A percentile compares a stretch with the other conserved stretches of the same genome.
Evolutionary conservation across 2,888 invertebrate genomes (phyloP).

Genomic region (Myathropa florea): DNA sequence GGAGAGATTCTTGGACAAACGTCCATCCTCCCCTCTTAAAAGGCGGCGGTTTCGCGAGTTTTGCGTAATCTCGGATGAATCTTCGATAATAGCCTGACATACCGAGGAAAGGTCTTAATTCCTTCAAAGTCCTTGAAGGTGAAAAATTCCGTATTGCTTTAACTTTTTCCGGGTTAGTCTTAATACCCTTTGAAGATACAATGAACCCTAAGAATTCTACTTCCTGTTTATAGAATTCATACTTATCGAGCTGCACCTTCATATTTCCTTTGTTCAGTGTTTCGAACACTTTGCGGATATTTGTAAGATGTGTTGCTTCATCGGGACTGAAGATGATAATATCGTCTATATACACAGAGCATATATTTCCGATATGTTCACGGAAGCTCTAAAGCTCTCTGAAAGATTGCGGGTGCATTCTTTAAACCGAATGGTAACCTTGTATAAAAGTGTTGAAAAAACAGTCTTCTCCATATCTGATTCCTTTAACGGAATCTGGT

Average conservation of each 20-base stretch:
- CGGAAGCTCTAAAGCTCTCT: too few species aligned
- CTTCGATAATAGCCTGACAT: background rate
- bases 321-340: too few species aligned
- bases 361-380: too few species aligned
- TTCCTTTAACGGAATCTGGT: too few species aligned
- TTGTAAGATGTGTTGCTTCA: too few species aligned
- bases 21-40: background rate
- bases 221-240: background rate
- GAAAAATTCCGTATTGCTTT: background rate
- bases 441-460: too few species aligned
- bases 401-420: too few species aligned
- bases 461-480: too few species aligned
- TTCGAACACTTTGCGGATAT: background rate
- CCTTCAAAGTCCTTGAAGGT: background rate
- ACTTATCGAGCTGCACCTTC: background rate
- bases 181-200: background rate
- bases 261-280: background rate
- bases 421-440: background rate
- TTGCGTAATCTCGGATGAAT: constrained; percentile 24
- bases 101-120: background rate
- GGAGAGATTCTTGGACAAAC: background rate
- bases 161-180: background rate
- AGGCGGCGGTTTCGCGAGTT: background rate
- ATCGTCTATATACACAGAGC: too few species aligned
- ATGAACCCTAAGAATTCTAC: background rate